Evolutionary conservation across 2,797 vertebrate species (phyloP), one percentile per base, ranked within the genome.

Genomic region (Clangula hyemalis): DNA sequence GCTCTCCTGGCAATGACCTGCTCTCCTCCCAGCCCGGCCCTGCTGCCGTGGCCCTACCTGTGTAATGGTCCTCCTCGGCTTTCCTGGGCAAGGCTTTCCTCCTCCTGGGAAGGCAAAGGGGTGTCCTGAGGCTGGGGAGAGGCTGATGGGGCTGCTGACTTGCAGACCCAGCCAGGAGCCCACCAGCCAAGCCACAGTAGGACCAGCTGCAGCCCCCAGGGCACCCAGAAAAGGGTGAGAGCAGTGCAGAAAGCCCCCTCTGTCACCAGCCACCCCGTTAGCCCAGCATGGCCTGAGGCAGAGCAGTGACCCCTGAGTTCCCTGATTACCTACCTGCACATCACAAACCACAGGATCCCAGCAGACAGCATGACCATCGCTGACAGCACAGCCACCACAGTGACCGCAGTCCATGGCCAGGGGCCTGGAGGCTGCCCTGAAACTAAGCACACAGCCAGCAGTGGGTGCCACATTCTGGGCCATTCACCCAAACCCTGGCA

Each of bases 261-360:
- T 79, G 17, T 54, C 25, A 38, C 6, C 28, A n/a, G 3, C 8
- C 58, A 58, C 8, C 24, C 21, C 34, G 41, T 11, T 19, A 43
- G 21, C 30, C 36, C 19, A 60, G 10, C 20, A 21, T 1, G 8
- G 39, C n/a, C 15, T 24, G 24, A 78, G 27, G 18, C 34, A 78
- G 10, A 87, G 41, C 36, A 4, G 1, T 4, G 1, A 5, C 30
- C 41, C 36, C 14, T 30, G 32, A 8, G 43, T 21, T 49, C 73
- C 13, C 45, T 20, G 14, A 9, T 28, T 34, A 41, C 93, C 65
- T 32, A 91, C 95, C 95, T 95, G 64, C 10, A 91, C 36, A 75
- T 11, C 62, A 82, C 1, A 1, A 85, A 85, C 75, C 93, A 91
- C 49, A 95, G 15, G 41, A 95, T 85, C 34, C 85, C 89, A 0